Evolutionary conservation across 2,888 invertebrate genomes (phyloP).

Genomic region (Elegia similella): DNA sequence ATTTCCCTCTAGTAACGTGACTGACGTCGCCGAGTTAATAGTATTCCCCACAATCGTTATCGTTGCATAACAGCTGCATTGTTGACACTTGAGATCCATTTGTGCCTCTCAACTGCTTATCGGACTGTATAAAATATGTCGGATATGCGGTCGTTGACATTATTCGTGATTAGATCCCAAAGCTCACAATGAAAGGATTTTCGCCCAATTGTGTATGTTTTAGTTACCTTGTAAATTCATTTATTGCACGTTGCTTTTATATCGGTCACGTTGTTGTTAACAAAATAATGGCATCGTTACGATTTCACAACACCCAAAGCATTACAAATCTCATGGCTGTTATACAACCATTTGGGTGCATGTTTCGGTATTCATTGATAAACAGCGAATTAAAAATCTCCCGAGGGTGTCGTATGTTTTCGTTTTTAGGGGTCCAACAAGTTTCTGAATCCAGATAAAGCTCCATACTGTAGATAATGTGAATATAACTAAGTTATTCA

Average conservation of each 20-base stretch:
- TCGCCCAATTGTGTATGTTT: not conserved
- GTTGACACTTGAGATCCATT: constrained; percentile 19
- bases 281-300: not conserved
- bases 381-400: constrained; percentile 58
- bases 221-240: constrained; percentile 2
- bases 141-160: constrained; percentile 22
- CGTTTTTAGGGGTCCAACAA: constrained; percentile 63
- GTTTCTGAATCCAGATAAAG: constrained; percentile 72
- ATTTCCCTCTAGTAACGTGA: constrained; percentile 33
- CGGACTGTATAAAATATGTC: constrained; percentile 1
- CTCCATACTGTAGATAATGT: constrained; percentile 80
- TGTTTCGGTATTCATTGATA: constrained; percentile 41
- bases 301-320: not conserved
- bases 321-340: constrained; percentile 4
- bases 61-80: constrained; percentile 21
- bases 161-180: constrained; percentile 7
- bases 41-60: constrained; percentile 27
- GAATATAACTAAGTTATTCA: constrained; percentile 79
- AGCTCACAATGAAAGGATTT: not conserved
- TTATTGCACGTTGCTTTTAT: constrained; percentile 11
- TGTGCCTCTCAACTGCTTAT: constrained; percentile 8
- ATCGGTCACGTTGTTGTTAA: not conserved
- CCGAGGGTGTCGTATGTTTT: constrained; percentile 44
- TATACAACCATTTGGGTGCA: constrained; percentile 13
- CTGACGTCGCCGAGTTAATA: constrained; percentile 27